Evolutionary conservation across 2,888 invertebrate genomes (phyloP).

Genomic region (Phengaris arion): DNA sequence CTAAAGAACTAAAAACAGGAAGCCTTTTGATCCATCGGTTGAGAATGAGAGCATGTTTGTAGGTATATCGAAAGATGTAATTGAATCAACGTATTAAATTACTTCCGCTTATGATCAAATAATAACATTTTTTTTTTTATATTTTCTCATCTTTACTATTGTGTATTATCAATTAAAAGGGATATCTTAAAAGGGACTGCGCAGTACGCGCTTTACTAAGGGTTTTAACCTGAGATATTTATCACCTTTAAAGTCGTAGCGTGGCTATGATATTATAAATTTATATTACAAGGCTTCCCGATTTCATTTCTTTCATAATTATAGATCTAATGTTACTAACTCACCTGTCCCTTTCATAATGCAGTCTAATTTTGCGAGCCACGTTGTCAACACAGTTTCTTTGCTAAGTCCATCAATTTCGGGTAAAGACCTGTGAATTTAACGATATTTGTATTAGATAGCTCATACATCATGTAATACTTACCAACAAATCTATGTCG

Average conservation of each 20-base stretch:
- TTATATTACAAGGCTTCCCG: neutral
- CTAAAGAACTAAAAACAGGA: constrained; percentile 26
- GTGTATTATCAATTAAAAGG: neutral
- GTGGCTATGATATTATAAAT: neutral
- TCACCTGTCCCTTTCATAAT: constrained; percentile 92
- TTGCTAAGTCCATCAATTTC: constrained; percentile 99
- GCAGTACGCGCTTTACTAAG: neutral
- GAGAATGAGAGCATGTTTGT: neutral
- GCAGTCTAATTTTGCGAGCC: constrained; percentile 99
- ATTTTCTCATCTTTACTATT: neutral
- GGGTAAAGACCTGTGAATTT: constrained; percentile 89
- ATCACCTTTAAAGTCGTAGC: neutral
- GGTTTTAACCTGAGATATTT: neutral
- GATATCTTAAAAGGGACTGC: neutral
- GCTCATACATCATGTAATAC: neutral
- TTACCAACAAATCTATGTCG: neutral
- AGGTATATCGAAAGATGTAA: neutral
- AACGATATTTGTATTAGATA: neutral
- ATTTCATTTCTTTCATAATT: constrained; percentile 15
- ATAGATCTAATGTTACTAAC: constrained; percentile 38
- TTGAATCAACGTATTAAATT: neutral
- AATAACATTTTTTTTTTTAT: neutral
- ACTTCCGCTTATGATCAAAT: neutral
- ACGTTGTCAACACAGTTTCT: constrained; percentile 98
- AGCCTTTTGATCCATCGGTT: constrained; percentile 19